Evolutionary conservation across 2,888 invertebrate genomes (phyloP).

Genomic region (Drosophila leonis): DNA sequence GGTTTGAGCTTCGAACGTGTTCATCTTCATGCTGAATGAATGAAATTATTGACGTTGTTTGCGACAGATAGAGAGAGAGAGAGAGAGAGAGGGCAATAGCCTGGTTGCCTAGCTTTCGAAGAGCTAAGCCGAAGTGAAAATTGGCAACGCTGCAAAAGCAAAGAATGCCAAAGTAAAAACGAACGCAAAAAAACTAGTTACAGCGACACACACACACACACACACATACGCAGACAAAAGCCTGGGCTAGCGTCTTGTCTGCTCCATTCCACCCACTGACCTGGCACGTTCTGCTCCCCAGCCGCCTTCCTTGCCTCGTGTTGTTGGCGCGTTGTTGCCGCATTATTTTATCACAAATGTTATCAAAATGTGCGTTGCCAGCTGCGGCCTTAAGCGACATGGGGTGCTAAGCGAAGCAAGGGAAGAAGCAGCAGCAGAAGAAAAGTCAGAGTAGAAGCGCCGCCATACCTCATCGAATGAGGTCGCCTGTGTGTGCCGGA

Average conservation of each 20-base stretch:
- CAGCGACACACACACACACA: conserved; percentile 47
- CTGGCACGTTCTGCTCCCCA: conserved; percentile 66
- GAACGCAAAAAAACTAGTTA: conserved; percentile 76
- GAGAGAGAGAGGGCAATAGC: conserved; percentile 13
- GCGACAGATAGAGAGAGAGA: conserved; percentile 12
- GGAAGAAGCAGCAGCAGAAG: background rate
- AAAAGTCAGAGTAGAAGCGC: conserved; percentile 31
- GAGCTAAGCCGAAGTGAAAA: conserved; percentile 47
- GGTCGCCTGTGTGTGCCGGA: conserved; percentile 55
- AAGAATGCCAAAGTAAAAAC: conserved; percentile 76
- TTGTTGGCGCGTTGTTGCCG: conserved; percentile 72
- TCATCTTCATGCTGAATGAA: conserved; percentile 69
- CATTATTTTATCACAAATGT: conserved; percentile 80
- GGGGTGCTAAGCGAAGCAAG: conserved; percentile 4
- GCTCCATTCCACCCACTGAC: conserved; percentile 76
- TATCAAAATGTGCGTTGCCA: conserved; percentile 81
- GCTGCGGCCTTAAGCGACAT: conserved; percentile 59
- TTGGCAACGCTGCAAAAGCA: conserved; percentile 62
- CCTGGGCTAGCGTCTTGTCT: conserved; percentile 51
- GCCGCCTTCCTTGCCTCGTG: background rate
- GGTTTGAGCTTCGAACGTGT: conserved; percentile 14
- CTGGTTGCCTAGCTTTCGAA: conserved; percentile 41
- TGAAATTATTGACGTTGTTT: conserved; percentile 67
- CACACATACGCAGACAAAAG: conserved; percentile 21
- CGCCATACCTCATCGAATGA: conserved; percentile 53